Evolutionary conservation across 2,888 invertebrate genomes (phyloP).

Genomic region (Mimumesa dahlbomi): DNA sequence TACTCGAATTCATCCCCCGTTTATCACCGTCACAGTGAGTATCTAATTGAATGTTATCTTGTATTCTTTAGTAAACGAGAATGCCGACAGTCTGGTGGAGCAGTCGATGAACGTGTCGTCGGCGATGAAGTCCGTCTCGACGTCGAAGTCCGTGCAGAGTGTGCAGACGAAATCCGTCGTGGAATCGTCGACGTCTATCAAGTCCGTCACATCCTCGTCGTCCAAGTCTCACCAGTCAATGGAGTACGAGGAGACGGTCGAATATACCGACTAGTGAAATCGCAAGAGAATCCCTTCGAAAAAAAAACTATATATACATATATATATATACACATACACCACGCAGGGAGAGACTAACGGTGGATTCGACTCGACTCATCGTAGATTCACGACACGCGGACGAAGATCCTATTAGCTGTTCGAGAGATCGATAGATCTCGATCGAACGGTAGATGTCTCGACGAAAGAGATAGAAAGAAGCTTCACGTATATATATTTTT

Average conservation of each 20-base stretch:
- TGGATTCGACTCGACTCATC: slow-evolving; percentile 20
- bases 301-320: too few species aligned
- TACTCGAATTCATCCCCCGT: too few species aligned
- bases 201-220: slow-evolving; percentile 80
- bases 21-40: too few species aligned
- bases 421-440: too few species aligned
- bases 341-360: slow-evolving; percentile 25
- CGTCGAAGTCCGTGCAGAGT: slow-evolving; percentile 82
- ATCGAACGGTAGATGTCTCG: too few species aligned
- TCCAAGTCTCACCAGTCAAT: slow-evolving; percentile 86
- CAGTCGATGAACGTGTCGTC: slow-evolving; percentile 73
- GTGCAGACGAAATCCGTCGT: slow-evolving; percentile 76
- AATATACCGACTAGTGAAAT: slow-evolving; percentile 68
- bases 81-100: slow-evolving; percentile 68
- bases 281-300: slow-evolving; percentile 15
- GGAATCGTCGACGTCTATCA: slow-evolving; percentile 78
- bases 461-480: not conserved
- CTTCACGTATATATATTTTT: too few species aligned
- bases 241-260: slow-evolving; percentile 76
- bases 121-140: slow-evolving; percentile 70
- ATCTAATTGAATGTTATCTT: not conserved
- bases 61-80: slow-evolving; percentile 68
- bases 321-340: too few species aligned
- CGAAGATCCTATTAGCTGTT: not conserved
- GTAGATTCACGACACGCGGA: not conserved